phyloP scores from a whole-genome alignment of 2,888 invertebrate species.

The Ichneumoninae sp. region DNA sequence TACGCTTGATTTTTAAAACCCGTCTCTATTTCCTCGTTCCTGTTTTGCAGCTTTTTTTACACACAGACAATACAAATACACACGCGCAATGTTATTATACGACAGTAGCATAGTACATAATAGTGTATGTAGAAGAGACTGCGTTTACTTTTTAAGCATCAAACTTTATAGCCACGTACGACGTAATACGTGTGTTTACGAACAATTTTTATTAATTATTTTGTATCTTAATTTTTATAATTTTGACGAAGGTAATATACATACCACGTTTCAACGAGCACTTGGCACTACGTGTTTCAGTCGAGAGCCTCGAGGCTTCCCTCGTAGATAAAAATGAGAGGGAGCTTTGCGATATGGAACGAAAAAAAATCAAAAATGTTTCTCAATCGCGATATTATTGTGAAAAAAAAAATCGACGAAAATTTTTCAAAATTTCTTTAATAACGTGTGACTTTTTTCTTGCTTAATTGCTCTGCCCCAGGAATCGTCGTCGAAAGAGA shows the following conservation, averaged over 20 bases:
- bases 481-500: slow-evolving; percentile 79
- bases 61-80: slow-evolving; percentile 29
- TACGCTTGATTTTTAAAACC: slow-evolving; percentile 78
- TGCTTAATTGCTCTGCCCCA: slow-evolving; percentile 61
- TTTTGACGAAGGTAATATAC: slow-evolving; percentile 7
- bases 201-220: background rate
- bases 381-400: background rate
- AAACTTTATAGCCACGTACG: slow-evolving; percentile 28
- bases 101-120: slow-evolving; percentile 48
- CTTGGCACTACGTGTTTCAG: background rate
- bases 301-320: background rate
- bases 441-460: slow-evolving; percentile 49
- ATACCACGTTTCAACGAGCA: slow-evolving; percentile 10
- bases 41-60: slow-evolving; percentile 73
- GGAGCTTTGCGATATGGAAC: background rate
- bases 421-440: background rate
- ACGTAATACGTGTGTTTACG: slow-evolving; percentile 12
- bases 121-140: slow-evolving; percentile 58
- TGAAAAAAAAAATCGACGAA: background rate
- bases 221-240: background rate
- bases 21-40: slow-evolving; percentile 71
- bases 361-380: background rate
- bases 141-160: slow-evolving; percentile 51
- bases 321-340: background rate
- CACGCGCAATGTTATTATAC: slow-evolving; percentile 54